Evolutionary conservation across 2,797 vertebrate genomes (phyloP), one percentile per base, ranked within the genome.

Genomic region (Danio aesculapii): DNA sequence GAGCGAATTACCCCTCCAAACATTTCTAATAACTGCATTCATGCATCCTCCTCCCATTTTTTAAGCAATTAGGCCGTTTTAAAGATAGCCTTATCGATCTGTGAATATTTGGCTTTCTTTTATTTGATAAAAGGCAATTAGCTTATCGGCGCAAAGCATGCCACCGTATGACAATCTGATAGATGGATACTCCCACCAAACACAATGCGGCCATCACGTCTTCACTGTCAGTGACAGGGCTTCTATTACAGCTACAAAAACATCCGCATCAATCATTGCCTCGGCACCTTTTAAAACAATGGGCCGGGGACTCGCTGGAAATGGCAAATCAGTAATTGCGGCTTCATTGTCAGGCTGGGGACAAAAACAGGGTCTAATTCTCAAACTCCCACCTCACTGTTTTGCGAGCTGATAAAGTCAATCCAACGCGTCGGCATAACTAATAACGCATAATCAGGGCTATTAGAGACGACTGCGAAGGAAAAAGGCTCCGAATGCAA

Each of bases 221-320:
- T 79, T 63, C 47, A 61, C 55, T 59, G 75, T 68, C 70, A 21
- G 16, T 81, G 69, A 72, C 75, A 75, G 71, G 64, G 64, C 63
- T 82, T 82, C 63, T 77, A 77, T 79, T 69, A 73, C 52, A 57
- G 71, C 81, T 66, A 64, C 59, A 50, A 75, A 81, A 91, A 93
- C 90, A 92, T 87, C 83, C 87, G 84, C 91, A 93, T 94, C 92
- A 92, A 91, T 94, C 92, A 92, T 88, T 87, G 88, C 90, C 88
- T 49, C 53, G 81, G 79, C 91, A 93, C 92, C 92, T 93, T 92
- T 92, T 91, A 90, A 92, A 91, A 94, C 93, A 94, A 93, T 93
- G 55, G 88, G 80, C 81, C 84, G 41, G 69, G 81, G 83, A 84
- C 76, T 84, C 83, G 84, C 77, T 86, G 90, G 86, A 91, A 93